Base-by-base conservation (phyloP, 2,888 invertebrate species). In the Congeria kusceri region DNA sequence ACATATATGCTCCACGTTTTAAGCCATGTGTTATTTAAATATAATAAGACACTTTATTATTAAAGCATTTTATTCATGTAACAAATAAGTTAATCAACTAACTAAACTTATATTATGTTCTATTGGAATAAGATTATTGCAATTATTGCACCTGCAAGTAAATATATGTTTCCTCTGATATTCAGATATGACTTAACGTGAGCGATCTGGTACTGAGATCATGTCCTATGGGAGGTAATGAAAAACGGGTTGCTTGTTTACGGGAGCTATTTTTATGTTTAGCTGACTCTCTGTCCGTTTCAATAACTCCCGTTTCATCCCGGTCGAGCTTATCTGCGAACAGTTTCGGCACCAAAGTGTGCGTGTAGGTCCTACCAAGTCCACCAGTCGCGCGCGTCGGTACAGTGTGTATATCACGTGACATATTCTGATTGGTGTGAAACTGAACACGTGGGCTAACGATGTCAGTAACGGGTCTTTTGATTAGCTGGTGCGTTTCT, bases 181-280 rank as follows among this genome's bases (percentile, higher is more conserved):
- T 39, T 39, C 39, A 39, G 39, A 72, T 58, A 13, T 44, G 71
- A 32, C 44, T 46, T 20, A 72, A 39, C 29, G 71, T 72, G 9
- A 65, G 20, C 20, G 71, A 72, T 57, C 63, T 72, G 7, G 58
- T 46, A 20, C 64, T 72, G 25, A 65, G n/a, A 32, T 72, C 58
- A 58, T 27, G 57, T 23, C 29, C 46, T 47, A 72, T 57, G 1
- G 64, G 71, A 18, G 71, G 71, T 5, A 72, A 25, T 0, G 71
- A 64, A 5, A 72, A 7, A 46, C 57, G 25, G 9, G 71, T 46
- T 27, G 46, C 64, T 64, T n/a, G 28, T 56, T 29, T 64, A 28
- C 32, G 62, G 27, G 64, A 25, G 15, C 28, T 20, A 13, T 63
- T 71, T 15, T 63, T 56, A 27, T 29, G 28, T 58, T 58, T 29